phyloP scores from a whole-genome alignment of 2,797 vertebrate genomes.

The Pseudotriccus pelzelni region DNA sequence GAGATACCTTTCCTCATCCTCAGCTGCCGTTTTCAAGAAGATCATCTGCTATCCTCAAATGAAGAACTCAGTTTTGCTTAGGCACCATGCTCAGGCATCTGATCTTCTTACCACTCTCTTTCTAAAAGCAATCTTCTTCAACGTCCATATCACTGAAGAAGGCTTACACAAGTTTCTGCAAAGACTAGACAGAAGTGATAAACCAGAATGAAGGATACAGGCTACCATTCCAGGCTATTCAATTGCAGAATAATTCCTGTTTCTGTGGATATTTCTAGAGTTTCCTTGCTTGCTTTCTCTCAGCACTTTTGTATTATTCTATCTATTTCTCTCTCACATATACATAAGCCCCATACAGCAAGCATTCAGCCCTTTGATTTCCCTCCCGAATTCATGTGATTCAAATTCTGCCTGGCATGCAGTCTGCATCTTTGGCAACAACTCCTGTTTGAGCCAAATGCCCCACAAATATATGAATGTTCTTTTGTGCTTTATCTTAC shows the following conservation, averaged over 20 bases:
- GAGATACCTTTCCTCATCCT: neutral
- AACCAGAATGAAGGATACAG: neutral
- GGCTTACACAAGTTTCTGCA: neutral
- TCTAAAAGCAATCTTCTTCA: neutral
- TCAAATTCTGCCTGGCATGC: neutral
- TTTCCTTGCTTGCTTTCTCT: neutral
- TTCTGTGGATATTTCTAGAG: neutral
- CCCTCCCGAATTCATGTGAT: neutral
- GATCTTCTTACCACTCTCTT: neutral
- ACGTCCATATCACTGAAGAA: neutral
- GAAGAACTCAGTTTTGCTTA: neutral
- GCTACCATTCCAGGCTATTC: neutral
- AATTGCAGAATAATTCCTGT: neutral
- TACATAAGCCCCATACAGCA: neutral
- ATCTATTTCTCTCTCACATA: neutral
- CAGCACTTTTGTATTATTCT: neutral
- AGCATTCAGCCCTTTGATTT: neutral
- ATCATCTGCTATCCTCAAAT: neutral
- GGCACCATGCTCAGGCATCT: neutral
- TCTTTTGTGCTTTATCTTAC: neutral
- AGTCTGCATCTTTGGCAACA: neutral
- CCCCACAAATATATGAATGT: neutral
- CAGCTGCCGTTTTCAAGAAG: neutral
- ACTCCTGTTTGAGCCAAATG: neutral
- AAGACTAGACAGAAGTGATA: neutral